Evolutionary conservation across 2,113 vertebrate genomes (phyloP).

Genomic region (Tor tambroides): DNA sequence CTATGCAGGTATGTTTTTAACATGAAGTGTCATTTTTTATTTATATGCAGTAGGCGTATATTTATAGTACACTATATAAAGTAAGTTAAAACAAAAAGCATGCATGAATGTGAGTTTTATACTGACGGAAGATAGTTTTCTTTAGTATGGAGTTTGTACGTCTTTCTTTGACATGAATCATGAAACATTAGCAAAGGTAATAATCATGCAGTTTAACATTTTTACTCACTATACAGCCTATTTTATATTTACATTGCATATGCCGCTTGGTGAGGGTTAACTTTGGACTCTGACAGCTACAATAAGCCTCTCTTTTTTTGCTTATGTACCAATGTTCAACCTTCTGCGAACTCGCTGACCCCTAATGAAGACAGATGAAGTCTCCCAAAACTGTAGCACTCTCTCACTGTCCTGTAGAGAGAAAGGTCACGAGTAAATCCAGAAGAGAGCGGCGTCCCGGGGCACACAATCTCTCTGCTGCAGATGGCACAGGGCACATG

Average conservation of each 20-base stretch:
- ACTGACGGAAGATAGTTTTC: neutral
- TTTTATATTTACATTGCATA: neutral
- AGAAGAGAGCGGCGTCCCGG: neutral
- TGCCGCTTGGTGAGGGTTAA: neutral
- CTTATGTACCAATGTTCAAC: neutral
- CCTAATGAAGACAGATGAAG: neutral
- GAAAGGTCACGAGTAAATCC: neutral
- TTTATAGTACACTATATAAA: neutral
- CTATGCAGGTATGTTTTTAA: neutral
- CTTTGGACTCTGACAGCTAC: neutral
- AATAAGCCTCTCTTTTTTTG: neutral
- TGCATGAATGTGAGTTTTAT: neutral
- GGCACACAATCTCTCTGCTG: neutral
- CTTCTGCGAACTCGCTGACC: neutral
- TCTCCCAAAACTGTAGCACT: neutral
- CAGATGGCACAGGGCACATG: conserved; percentile 4
- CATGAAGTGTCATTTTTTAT: neutral
- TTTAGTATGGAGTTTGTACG: neutral
- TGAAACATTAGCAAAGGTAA: neutral
- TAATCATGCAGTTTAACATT: neutral
- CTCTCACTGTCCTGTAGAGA: neutral
- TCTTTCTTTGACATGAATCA: no score
- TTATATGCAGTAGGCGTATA: neutral
- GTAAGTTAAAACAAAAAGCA: neutral
- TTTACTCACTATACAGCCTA: neutral